phyloP scores from a whole-genome alignment of 2,888 invertebrate species.

The Microctonus hyperodae region DNA sequence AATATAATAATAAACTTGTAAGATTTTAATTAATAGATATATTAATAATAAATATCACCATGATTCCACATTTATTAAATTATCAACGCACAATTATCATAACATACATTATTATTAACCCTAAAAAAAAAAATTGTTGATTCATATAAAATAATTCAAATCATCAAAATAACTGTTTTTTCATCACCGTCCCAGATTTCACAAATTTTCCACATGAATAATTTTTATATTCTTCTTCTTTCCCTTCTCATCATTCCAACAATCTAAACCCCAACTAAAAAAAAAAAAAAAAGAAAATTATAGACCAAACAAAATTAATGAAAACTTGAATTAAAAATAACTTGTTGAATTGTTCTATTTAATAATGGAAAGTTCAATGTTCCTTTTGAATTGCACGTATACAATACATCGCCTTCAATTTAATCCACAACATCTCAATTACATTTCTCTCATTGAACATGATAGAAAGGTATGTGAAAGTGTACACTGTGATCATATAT shows the following conservation, averaged over 20 bases:
- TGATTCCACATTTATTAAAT: not conserved
- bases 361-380: conserved; percentile 1
- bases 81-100: not conserved
- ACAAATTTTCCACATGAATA: not conserved
- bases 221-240: not conserved
- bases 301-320: not conserved
- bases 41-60: not conserved
- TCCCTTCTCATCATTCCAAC: too few species aligned
- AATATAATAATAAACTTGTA: not conserved
- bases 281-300: not conserved
- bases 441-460: not conserved
- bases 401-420: not conserved
- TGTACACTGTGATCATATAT: not conserved
- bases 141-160: not conserved
- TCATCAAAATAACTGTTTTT: not conserved
- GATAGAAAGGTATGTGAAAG: conserved; percentile 1
- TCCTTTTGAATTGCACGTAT: not conserved
- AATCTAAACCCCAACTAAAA: too few species aligned
- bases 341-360: not conserved
- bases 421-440: not conserved
- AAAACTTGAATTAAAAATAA: not conserved
- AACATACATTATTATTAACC: not conserved
- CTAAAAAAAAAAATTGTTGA: not conserved
- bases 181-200: not conserved
- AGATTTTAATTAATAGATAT: not conserved